phyloP scores from a whole-genome alignment of 2,113 vertebrate genomes.

The Ursus arctos region DNA sequence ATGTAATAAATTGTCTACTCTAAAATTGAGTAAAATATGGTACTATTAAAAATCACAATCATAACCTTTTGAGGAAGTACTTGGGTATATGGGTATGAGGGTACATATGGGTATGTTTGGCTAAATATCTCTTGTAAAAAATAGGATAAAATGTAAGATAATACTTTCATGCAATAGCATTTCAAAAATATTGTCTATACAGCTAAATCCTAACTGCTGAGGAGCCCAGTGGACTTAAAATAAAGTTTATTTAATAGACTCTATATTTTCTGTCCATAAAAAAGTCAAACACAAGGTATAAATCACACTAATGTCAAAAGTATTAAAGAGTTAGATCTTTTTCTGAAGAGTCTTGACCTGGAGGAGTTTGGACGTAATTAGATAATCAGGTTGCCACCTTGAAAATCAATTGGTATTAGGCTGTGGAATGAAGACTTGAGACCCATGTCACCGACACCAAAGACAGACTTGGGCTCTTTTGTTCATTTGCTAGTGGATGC shows the following conservation, averaged over 20 bases:
- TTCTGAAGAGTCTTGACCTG: neutral
- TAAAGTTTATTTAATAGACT: neutral
- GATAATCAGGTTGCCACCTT: neutral
- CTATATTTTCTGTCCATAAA: conserved; percentile 10
- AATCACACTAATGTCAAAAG: neutral
- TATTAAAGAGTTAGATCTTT: neutral
- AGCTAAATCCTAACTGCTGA: neutral
- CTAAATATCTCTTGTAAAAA: neutral
- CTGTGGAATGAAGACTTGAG: neutral
- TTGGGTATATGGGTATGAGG: neutral
- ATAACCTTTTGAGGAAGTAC: neutral
- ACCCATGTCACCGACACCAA: neutral
- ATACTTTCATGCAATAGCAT: neutral
- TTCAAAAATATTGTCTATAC: neutral
- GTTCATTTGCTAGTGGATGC: neutral
- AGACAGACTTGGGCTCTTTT: neutral
- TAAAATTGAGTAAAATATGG: neutral
- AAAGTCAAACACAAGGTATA: neutral
- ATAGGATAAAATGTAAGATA: neutral
- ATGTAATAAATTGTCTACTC: neutral
- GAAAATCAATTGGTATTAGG: neutral
- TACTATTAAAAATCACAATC: neutral
- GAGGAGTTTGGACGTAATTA: neutral
- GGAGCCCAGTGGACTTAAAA: neutral
- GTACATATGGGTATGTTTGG: neutral